phyloP scores from a whole-genome alignment of 30 jellyfish, hydroid and myxozoan species.

The Aurelia sp. region DNA sequence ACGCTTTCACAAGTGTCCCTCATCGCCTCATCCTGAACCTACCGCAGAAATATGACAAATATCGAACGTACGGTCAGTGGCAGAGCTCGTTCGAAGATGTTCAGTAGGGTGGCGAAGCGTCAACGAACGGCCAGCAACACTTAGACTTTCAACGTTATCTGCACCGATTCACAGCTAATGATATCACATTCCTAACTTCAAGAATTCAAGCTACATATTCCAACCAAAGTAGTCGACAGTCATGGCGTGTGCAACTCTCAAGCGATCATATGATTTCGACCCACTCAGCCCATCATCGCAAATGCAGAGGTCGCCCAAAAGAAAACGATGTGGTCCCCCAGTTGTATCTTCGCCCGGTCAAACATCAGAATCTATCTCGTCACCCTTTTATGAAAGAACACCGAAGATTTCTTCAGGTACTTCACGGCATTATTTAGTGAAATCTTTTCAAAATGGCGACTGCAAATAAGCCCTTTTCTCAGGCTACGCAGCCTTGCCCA shows the following conservation, averaged over 20 bases:
- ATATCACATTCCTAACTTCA: too few species aligned
- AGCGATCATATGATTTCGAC: conserved; percentile 79
- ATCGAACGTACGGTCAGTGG: too few species aligned
- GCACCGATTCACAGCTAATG: too few species aligned
- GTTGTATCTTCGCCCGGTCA: conserved; percentile 57
- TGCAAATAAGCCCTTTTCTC: conserved; percentile 2
- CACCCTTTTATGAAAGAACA: conserved; percentile 64
- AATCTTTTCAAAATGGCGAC: not conserved
- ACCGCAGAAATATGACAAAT: too few species aligned
- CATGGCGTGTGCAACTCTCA: conserved; percentile 89
- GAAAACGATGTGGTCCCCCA: conserved; percentile 73
- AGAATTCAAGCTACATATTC: too few species aligned
- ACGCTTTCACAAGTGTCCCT: too few species aligned
- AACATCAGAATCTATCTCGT: conserved; percentile 41
- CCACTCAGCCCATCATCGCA: conserved; percentile 76
- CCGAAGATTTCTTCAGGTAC: conserved; percentile 75
- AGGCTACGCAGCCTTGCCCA: not conserved
- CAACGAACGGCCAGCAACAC: too few species aligned
- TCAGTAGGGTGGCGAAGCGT: too few species aligned
- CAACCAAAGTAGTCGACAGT: not conserved
- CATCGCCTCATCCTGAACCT: too few species aligned
- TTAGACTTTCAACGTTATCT: too few species aligned
- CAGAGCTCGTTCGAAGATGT: too few species aligned
- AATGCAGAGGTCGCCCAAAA: conserved; percentile 67
- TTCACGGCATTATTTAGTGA: not conserved